Conservation (phyloP, 1,140 invertebrate genomes). For the Dufourea novaeangliae region DNA sequence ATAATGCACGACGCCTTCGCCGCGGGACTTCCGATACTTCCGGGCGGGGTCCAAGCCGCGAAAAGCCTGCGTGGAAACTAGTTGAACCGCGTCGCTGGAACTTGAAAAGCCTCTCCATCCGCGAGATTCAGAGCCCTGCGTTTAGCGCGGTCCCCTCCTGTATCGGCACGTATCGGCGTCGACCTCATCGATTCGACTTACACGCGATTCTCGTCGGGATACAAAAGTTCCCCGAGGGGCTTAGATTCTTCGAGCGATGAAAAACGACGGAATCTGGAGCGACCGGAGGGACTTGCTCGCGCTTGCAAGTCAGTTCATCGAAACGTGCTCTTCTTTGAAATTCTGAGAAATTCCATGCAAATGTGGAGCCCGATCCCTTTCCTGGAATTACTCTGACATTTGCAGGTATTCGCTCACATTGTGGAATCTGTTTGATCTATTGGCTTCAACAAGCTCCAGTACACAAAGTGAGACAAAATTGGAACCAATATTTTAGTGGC, state of each 20-base stretch:
- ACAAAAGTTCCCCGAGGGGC: conserved; percentile 60
- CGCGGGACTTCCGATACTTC: conserved; percentile 23
- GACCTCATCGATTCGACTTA: conserved; percentile 63
- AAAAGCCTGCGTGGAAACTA: conserved; percentile 60
- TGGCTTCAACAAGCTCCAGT: too few relatives aligned
- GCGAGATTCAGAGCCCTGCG: conserved; percentile 52
- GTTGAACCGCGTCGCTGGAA: conserved; percentile 64
- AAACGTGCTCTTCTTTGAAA: background rate
- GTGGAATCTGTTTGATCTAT: too few relatives aligned
- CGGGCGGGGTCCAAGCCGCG: conserved; percentile 29
- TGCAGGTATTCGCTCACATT: too few relatives aligned
- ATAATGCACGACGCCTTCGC: conserved; percentile 61
- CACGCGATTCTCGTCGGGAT: conserved; percentile 56
- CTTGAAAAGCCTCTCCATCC: conserved; percentile 61
- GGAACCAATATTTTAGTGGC: too few relatives aligned
- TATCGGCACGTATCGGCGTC: conserved; percentile 32
- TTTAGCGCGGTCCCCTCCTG: too few relatives aligned
- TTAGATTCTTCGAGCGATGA: conserved; percentile 23
- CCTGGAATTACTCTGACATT: background rate
- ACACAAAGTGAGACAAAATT: too few relatives aligned
- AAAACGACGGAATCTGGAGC: conserved; percentile 2
- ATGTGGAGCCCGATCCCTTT: background rate
- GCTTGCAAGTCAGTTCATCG: background rate
- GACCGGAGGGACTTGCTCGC: background rate
- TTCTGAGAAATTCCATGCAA: background rate